Percentiles rank a stretch among this genome's conserved stretches.
These are phyloP conservation scores for Xiphophorus maculatus DNA, from an alignment of 2,113 vertebrate genomes.

Conservation along the genomic window DNA sequence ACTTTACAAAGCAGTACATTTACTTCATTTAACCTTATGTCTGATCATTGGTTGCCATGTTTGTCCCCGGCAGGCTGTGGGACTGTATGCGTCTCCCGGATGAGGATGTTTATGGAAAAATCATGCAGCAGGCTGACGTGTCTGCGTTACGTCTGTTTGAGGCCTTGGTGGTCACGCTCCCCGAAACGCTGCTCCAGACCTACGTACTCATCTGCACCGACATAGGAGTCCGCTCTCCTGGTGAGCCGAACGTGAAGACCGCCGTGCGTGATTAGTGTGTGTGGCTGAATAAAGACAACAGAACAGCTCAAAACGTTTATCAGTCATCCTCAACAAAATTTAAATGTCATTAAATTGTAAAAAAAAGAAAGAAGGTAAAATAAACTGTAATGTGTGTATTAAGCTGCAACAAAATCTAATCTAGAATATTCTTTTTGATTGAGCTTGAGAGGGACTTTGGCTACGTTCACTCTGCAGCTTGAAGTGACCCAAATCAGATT, in stretches of 20 bases:
- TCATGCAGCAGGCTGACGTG: slow-evolving; percentile 81
- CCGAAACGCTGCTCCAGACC: slow-evolving; percentile 84
- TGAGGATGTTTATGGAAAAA: slow-evolving; percentile 35
- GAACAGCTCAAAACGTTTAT: too few relatives aligned
- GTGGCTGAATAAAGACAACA: too few relatives aligned
- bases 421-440: not conserved
- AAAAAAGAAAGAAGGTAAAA: not conserved
- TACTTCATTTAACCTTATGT: not conserved
- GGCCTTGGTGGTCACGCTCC: slow-evolving; percentile 84
- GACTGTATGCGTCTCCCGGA: slow-evolving; percentile 59
- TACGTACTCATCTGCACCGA: slow-evolving; percentile 81
- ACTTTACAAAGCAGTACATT: not conserved
- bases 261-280: not conserved
- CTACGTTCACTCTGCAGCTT: too few relatives aligned
- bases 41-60: not conserved
- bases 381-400: not conserved
- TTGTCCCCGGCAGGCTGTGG: slow-evolving; percentile 77
- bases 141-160: slow-evolving; percentile 83
- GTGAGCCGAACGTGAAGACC: slow-evolving; percentile 30
- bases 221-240: slow-evolving; percentile 73
- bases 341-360: not conserved
- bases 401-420: not conserved
- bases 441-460: not conserved
- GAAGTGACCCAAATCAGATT: too few relatives aligned
- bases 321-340: not conserved